Evolutionary conservation across 2,888 invertebrate species (phyloP).

Genomic region (Zaprionus lineosus): DNA sequence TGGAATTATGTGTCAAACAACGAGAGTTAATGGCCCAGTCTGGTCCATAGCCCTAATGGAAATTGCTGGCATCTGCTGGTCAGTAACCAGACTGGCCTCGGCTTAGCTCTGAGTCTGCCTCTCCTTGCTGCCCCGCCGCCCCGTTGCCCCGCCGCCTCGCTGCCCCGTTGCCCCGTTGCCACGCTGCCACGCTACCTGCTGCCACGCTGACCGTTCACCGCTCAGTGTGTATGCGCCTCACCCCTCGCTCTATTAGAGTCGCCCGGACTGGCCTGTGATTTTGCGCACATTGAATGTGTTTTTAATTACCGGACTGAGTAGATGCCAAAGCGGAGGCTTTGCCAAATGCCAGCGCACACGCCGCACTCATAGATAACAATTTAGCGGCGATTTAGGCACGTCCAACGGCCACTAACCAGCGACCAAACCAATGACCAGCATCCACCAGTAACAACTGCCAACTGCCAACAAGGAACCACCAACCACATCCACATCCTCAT

Average conservation of each 20-base stretch:
- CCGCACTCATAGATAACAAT: conserved; percentile 77
- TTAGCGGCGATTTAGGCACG: conserved; percentile 77
- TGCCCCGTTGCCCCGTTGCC: too few relatives aligned
- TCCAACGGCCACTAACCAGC: conserved; percentile 46
- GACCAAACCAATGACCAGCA: conserved; percentile 44
- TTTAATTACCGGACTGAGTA: conserved; percentile 71
- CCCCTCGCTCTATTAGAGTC: too few relatives aligned
- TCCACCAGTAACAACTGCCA: conserved; percentile 27
- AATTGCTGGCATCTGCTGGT: conserved; percentile 46
- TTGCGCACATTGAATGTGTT: conserved; percentile 77
- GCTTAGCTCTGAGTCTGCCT: background rate
- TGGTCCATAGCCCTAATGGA: conserved; percentile 61
- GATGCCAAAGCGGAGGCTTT: conserved; percentile 59
- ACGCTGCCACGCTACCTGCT: too few relatives aligned
- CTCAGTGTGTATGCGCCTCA: too few relatives aligned
- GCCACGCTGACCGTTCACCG: too few relatives aligned
- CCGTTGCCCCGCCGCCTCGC: too few relatives aligned
- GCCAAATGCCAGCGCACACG: conserved; percentile 72
- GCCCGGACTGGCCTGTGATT: conserved; percentile 59
- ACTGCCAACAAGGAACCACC: conserved; percentile 4
- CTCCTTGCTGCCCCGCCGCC: too few relatives aligned
- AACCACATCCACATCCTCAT: conserved; percentile 10
- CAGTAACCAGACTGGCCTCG: conserved; percentile 20
- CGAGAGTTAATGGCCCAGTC: conserved; percentile 68
- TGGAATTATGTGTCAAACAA: conserved; percentile 76